Base-by-base conservation (phyloP, 2,113 vertebrate genomes). In the Loxodonta africana region DNA sequence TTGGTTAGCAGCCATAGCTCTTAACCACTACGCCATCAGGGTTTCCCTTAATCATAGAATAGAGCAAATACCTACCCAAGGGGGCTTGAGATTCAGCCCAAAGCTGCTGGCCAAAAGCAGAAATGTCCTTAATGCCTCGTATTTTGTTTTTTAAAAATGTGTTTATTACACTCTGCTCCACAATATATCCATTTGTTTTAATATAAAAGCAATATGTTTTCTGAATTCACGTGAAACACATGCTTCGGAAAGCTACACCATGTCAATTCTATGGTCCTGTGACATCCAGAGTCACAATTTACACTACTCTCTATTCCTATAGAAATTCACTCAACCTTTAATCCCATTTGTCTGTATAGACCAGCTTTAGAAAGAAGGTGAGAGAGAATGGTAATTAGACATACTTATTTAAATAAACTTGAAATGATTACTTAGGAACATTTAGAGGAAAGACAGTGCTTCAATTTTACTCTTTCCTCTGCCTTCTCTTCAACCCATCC, bases 381-480 rank as follows among this genome's bases (percentile, higher is more conserved):
- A 93, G 9, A 53, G 30, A 53, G 30, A 77, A 92, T 93, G 30
- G 30, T 46, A 71, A 28, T 71, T 77, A n/a, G 20, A 28, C 9
- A 71, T 37, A 83, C 41, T 76, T 96, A 82, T 76, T 83, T 83
- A 95, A 97, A 89, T 90, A 78, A 89, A 90, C 60, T 14, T 11
- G 57, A 92, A 96, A 25, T 73, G 9, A 89, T 87, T 90, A 81
- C 41, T 88, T 91, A 67, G 78, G 67, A 89, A 74, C 86, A 84
- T 48, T 33, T n/a, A 94, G 30, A 73, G 44, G 37, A 67, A 77
- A 84, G 15, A 81, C 10, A 90, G 23, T 26, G 80, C 95, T 87
- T 91, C 57, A 71, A 5, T 63, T 90, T 94, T 82, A 84, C 14
- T 87, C 63, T 92, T 85, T 57, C 23, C n/a, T 82, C n/a, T 28